Evolutionary conservation across 2,113 vertebrate genomes (phyloP).

Genomic region (Chrysochloris asiatica): DNA sequence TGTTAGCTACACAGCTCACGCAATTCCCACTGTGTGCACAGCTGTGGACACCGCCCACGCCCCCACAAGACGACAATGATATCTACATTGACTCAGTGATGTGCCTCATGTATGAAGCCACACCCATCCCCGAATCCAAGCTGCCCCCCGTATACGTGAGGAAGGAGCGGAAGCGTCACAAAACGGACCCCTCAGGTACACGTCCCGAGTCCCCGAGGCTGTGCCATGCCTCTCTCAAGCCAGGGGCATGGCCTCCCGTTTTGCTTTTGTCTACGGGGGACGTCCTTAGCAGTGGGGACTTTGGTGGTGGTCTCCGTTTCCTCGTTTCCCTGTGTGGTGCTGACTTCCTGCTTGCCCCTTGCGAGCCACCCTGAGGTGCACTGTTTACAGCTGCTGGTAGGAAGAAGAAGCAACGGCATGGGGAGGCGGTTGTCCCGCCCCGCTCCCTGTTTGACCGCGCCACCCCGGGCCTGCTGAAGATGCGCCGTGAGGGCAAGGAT

Average conservation of each 20-base stretch:
- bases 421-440: constrained; percentile 89
- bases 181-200: constrained; percentile 89
- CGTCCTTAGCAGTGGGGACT: no score
- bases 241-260: no score
- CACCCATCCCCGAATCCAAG: constrained; percentile 90
- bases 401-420: constrained; percentile 92
- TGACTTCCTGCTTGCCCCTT: no score
- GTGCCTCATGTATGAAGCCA: constrained; percentile 91
- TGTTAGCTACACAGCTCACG: rapidly evolving
- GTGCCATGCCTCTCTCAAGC: no score
- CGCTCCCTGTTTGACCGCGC: constrained; percentile 91
- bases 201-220: no score
- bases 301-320: no score
- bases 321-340: no score
- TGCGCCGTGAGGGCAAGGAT: constrained; percentile 88
- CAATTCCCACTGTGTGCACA: constrained; percentile 56
- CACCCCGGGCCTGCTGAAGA: constrained; percentile 86
- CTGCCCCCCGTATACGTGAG: constrained; percentile 90
- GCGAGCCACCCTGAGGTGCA: no score
- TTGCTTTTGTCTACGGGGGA: no score
- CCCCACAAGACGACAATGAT: constrained; percentile 91
- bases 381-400: constrained; percentile 84
- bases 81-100: constrained; percentile 92
- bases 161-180: constrained; percentile 89
- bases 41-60: constrained; percentile 93